Base-by-base conservation (phyloP, 2,113 vertebrate genomes). In the Callipepla squamata region DNA sequence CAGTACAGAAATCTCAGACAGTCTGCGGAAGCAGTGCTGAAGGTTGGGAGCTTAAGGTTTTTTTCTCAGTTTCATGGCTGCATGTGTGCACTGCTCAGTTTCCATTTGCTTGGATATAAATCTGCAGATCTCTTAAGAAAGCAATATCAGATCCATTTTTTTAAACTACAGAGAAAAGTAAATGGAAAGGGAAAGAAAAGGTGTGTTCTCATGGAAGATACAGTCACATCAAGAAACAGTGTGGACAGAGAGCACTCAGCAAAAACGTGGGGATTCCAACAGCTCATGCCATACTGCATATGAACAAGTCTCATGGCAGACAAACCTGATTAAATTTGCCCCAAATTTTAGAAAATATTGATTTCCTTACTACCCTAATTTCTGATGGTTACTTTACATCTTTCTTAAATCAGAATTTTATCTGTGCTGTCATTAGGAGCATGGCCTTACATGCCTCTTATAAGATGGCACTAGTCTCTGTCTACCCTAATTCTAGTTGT, bases 351-450 rank as follows among this genome's bases (percentile, higher is more conserved):
- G 58, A 78, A 95, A 89, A 76, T 9, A 0, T 3, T 75, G 6
- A 45, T 89, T 90, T 72, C n/a, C 30, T 84, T 67, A 50, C 74
- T 85, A 67, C 11, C 8, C 62, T 8, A 26, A 69, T 88, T 88
- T 77, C 51, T 38, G 32, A 25, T 59, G 2, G 6, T 21, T 59
- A 45, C 57, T 66, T 89, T 90, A 68, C 68, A 32, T 40, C 28
- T 5, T 32, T 40, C 88, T 63, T 38, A 40, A 40, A 40, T 40
- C 40, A 40, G 40, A 9, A 10, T 3, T 47, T 80, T 34, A 25
- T 77, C 38, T 65, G 44, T n/a, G 9, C 3, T 89, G 16, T 82
- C 40, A 69, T 76, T 30, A 72, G 4, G 6, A 23, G 7, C 6
- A 66, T 15, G 9, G 16, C 5, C 62, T 79, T 14, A 16, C 78